Base-by-base conservation (phyloP, 2,113 vertebrate species). In the Tragelaphus strepsiceros region DNA sequence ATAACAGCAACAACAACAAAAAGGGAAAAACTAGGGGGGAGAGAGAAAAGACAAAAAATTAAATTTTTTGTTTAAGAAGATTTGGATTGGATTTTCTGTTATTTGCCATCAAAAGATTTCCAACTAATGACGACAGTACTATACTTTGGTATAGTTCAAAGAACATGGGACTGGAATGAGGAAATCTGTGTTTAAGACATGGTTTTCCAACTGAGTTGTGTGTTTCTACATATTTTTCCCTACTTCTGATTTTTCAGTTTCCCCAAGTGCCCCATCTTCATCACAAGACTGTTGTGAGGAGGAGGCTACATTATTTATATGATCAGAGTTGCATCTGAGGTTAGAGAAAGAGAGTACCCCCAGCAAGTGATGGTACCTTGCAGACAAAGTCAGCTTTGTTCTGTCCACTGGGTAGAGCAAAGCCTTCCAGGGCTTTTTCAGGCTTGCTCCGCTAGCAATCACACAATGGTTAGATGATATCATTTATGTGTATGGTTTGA, bases 11-110 rank as follows among this genome's bases (percentile, higher is more conserved):
- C n/a, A 67, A 21, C 8, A 91, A 87, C 12, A 6, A 11, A 8
- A 35, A 87, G 2, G 87, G 32, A 6, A 28, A 16, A 54, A 64
- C 2, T n/a, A 61, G 32, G 9, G 13, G 15, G 12, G 39, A 59
- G 14, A 56, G n/a, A 82, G 22, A 89, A 8, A 78, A 56, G 30
- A 51, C 17, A 51, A n/a, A 87, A n/a, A 87, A 71, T n/a, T 85
- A 21, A 12, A 3, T 43, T 54, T 51, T 64, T 92, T 85, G 24
- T 58, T 89, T 82, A 91, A 64, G 28, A 6, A 88, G 58, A 86
- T 78, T 93, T 77, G 49, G 90, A 74, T 85, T 93, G 24, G 7
- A 61, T 91, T 91, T 95, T 91, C 67, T 96, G 43, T 78, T 91
- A 13, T 71, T 96, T 87, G 6, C 46, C 19, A 16, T 32, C 49